Evolutionary conservation across 2,113 vertebrate species (phyloP), one percentile per base, ranked within the genome.

Genomic region (Malurus melanocephalus): DNA sequence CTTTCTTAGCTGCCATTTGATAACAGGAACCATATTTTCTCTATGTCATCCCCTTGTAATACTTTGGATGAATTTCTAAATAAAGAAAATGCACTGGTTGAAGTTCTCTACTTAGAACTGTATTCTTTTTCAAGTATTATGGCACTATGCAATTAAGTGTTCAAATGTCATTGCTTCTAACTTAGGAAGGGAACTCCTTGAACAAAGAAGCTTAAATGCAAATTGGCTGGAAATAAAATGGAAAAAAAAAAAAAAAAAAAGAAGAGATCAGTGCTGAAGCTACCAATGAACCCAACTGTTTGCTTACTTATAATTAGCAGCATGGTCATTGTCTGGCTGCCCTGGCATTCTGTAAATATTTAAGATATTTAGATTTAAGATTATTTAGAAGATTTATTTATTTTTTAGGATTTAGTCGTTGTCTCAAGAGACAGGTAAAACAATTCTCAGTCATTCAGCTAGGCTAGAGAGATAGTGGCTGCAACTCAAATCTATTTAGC

Each of bases 381-480:
- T 62, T 57, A 73, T 57, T 92, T 69, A 59, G 57, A 71, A 60
- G 57, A 80, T 52, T 8, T 40, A 48, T 28, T 56, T 48, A 56
- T 33, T 56, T 18, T 23, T 48, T 42, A 42, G 33, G 20, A 55
- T 69, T 45, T 62, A 80, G 17, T 67, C 6, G 20, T 40, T 65
- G 42, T 27, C 61, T 62, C 46, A 76, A 71, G 87, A 87, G 81
- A 67, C n/a, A 87, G 81, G 87, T 91, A 82, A 81, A 94, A 76
- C 33, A 72, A n/a, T 46, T 59, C 46, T 69, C 28, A 65, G n/a
- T 55, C 27, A 62, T 48, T 55, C 35, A 33, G 45, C n/a, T 38
- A 82, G 67, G 23, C 6, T 73, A 64, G 32, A 12, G 23, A 23
- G 5, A 5, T 16, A 40, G 64, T 33, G 48, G 40, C 72, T 83